Evolutionary conservation across 2,113 vertebrate genomes (phyloP).

Genomic region (Caretta caretta): DNA sequence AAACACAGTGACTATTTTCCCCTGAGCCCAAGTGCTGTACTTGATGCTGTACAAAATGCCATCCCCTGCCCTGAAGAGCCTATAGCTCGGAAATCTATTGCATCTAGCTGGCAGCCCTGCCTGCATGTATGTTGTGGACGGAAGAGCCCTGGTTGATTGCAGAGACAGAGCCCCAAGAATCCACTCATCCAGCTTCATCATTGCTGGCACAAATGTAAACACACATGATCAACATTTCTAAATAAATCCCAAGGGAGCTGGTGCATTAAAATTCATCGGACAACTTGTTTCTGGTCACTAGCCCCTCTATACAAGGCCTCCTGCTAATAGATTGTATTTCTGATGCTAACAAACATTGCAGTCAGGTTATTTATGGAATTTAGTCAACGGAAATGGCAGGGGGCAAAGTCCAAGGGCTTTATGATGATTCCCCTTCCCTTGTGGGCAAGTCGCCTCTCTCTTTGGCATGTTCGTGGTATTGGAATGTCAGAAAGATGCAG

Average conservation of each 20-base stretch:
- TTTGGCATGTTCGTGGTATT: not conserved
- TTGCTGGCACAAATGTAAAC: not conserved
- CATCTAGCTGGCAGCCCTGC: not conserved
- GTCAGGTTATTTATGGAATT: not conserved
- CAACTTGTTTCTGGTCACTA: not conserved
- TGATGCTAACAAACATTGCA: not conserved
- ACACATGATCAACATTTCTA: not conserved
- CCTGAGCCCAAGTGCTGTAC: not conserved
- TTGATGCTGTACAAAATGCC: not conserved
- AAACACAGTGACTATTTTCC: not conserved
- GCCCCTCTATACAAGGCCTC: not conserved
- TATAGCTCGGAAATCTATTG: not conserved
- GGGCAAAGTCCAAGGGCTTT: not conserved
- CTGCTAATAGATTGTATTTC: not conserved
- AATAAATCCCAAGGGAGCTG: not conserved
- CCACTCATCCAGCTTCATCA: not conserved
- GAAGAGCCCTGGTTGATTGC: not conserved
- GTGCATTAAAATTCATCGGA: not conserved
- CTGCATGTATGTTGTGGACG: not conserved
- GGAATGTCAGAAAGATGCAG: conserved; percentile 3
- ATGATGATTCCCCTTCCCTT: not conserved
- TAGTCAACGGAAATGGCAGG: not conserved
- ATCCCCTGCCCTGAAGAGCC: not conserved
- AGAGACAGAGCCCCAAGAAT: not conserved
- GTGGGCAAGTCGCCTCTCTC: not conserved